Base-by-base conservation (phyloP, 2,888 invertebrate genomes). In the Dilophus febrilis region DNA sequence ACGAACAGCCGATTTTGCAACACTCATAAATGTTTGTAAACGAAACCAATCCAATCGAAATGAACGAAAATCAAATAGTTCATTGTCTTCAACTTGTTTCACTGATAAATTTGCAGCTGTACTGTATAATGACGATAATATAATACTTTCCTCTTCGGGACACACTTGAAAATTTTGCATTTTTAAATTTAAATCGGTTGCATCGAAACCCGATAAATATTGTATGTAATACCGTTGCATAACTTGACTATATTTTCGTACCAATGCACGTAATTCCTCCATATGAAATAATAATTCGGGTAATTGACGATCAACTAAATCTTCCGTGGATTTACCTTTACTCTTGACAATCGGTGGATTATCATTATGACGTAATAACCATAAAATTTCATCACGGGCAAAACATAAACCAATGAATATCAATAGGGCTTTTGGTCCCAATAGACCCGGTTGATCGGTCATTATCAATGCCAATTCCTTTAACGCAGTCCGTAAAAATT, bases 151-250 rank as follows among this genome's bases (percentile, higher is more conserved):
- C 57, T 95, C 95, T 63, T 95, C 95, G 1, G 92, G 88, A 50
- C 83, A 82, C 14, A 80, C 75, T 51, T 81, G 77, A 38, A 87
- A 64, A 56, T 78, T 83, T 54, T 87, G 87, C 57, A 81, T 79
- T 64, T 83, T 76, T 50, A 86, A 71, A 56, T 90, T 88, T 26
- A 98, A 64, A 42, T 86, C 82, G 18, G 90, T 83, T 14, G 95
- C 87, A 68, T 99, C 98, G 63, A 86, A 97, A 11, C 92, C 92
- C 29, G 87, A 81, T 41, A 99, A 67, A 66, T 94, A 98, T 63
- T 98, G 94, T 19, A 97, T 86, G 63, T 94, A 97, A 61, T 97
- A 97, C 46, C 94, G 72, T 61, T 98, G 95, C 68, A 97, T 83
- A 8, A 97, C 91, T 66, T 91, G 90, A 51, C 86, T 87, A 59